Percentiles rank a stretch among this genome's conserved stretches.
Evolutionary conservation across 1,140 invertebrate species (phyloP).

Genomic region (Neelides sp.): DNA sequence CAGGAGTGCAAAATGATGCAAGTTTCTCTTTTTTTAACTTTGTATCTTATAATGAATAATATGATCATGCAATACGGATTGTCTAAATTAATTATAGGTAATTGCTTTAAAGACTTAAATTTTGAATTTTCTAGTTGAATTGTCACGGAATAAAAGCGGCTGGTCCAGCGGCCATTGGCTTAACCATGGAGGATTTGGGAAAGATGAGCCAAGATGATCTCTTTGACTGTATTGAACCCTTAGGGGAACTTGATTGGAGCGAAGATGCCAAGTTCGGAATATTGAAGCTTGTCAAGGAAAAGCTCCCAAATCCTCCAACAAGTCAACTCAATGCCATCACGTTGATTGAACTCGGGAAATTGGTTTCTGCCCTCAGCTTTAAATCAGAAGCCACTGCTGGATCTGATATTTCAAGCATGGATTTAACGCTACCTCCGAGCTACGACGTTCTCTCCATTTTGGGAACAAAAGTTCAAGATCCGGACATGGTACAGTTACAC

Average conservation of each 20-base stretch:
- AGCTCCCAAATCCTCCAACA: slow-evolving; percentile 9
- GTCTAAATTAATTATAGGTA: no score
- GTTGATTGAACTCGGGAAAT: slow-evolving; percentile 24
- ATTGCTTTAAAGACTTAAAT: no score
- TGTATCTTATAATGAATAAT: no score
- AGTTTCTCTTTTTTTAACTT: no score
- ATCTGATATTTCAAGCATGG: slow-evolving; percentile 10
- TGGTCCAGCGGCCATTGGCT: slow-evolving; percentile 23
- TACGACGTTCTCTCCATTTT: slow-evolving; percentile 21
- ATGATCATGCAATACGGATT: no score
- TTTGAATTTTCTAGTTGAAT: slow-evolving; percentile 21
- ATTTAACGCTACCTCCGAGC: slow-evolving; percentile 15
- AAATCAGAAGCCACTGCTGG: not conserved
- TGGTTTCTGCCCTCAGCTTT: slow-evolving; percentile 16
- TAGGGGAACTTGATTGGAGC: slow-evolving; percentile 25
- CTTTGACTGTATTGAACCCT: slow-evolving; percentile 23
- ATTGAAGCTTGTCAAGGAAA: slow-evolving; percentile 14
- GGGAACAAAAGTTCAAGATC: slow-evolving; percentile 14
- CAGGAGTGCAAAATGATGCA: no score
- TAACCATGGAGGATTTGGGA: slow-evolving; percentile 16
- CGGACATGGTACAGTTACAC: slow-evolving; percentile 12
- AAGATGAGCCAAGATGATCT: slow-evolving; percentile 10
- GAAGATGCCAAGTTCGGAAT: slow-evolving; percentile 15
- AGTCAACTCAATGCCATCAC: slow-evolving; percentile 9
- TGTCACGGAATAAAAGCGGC: slow-evolving; percentile 27